These are phyloP conservation scores for Brachyistius frenatus DNA, from an alignment of 2,113 vertebrate species.

Conservation along the genomic window DNA sequence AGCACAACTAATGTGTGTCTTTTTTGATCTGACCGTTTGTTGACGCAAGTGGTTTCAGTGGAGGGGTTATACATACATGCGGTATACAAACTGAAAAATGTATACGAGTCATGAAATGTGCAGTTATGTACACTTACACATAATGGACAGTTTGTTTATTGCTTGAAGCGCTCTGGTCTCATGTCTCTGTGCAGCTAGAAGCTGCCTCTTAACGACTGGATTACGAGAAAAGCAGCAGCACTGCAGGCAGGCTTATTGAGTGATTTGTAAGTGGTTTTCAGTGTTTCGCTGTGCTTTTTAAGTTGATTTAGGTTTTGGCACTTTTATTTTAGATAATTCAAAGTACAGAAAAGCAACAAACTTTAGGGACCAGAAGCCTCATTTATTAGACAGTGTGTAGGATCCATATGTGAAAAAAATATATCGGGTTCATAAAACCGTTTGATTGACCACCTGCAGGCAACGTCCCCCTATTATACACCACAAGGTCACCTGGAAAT, in stretches of 20 bases:
- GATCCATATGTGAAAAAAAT: too few species aligned
- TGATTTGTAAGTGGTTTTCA: background rate
- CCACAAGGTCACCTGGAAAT: too few species aligned
- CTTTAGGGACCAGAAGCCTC: background rate
- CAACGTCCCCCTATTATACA: too few species aligned
- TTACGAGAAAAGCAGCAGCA: conserved; percentile 22
- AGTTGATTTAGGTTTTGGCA: background rate
- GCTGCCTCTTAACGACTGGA: conserved; percentile 21
- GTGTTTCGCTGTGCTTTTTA: background rate
- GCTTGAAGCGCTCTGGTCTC: conserved; percentile 38
- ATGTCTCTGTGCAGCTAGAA: conserved; percentile 20
- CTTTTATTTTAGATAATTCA: background rate
- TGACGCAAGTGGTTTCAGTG: conserved; percentile 1
- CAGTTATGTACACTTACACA: conserved; percentile 3
- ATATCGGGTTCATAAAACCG: too few species aligned
- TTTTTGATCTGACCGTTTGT: conserved; percentile 40
- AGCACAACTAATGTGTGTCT: conserved; percentile 22
- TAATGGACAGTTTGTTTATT: conserved; percentile 40
- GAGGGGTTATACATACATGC: background rate
- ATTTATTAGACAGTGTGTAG: background rate
- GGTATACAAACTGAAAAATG: background rate
- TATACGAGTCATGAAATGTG: conserved; percentile 9
- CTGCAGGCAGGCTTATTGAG: background rate
- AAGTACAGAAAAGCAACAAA: background rate
- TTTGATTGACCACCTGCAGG: too few species aligned